Base-by-base conservation (phyloP, 2,797 vertebrate species). In the Distichodus sexfasciatus region DNA sequence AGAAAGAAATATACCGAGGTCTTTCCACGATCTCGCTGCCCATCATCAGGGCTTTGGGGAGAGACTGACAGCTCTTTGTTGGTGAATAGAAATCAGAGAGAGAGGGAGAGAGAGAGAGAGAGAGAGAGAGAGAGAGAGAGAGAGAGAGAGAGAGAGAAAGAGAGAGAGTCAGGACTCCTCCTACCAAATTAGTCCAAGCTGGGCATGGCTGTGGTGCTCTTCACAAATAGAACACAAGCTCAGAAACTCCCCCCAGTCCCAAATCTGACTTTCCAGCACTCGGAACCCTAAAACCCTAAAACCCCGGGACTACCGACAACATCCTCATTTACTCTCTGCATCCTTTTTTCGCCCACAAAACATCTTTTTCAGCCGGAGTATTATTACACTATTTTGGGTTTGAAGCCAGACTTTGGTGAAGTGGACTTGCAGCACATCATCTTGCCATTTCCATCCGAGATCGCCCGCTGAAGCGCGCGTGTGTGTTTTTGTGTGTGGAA, bases 21-120 rank as follows among this genome's bases (percentile, higher is more conserved):
- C 14, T 15, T 53, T 31, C 21, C 48, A 33, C 4, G 4, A 33
- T 33, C 48, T 15, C 33, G 4, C 1, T 29, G 86, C 87, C 90
- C 90, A 87, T 92, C 92, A 89, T 87, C 81, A 82, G 86, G 89
- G 86, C 89, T 92, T 88, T 90, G 89, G 90, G 90, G 87, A 87
- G 80, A 93, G 92, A 93, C 89, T 96, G 94, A 95, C 94, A 96
- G 94, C 90, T 96, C 95, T 98, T 98, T 98, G 95, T 98, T 97
- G 94, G 92, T 93, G 95, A 93, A 92, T 91, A 94, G 92, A 91
- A 94, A 92, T 92, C 91, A 90, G 91, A 84, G 46, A 91, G 91
- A 87, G 10, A 7, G 47, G 28, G 5, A 50, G 47, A 48, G 46
- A 48, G 46, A 53, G 87, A 92, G 86, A 85, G 88, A 85, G 75